phyloP scores from a whole-genome alignment of 53 echinoderm and acorn worm species.

The Arbacia lixula region DNA sequence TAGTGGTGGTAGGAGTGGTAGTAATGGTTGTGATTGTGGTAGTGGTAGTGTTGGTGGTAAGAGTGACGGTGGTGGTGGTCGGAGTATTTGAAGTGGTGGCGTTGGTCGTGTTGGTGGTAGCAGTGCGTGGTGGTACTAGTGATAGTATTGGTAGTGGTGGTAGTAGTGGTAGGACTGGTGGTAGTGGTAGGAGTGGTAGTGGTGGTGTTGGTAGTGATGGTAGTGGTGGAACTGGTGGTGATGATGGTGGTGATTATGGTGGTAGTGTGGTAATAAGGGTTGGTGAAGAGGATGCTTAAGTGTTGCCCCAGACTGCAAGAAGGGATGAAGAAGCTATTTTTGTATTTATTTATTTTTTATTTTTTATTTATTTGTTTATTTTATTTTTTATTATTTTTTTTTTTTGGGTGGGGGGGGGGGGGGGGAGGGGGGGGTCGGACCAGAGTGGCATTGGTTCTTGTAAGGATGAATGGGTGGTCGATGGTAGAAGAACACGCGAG shows the following conservation, averaged over 20 bases:
- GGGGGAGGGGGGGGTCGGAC: not conserved
- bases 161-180: not conserved
- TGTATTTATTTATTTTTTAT: no score
- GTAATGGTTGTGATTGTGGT: not conserved
- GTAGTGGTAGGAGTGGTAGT: not conserved
- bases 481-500: not conserved
- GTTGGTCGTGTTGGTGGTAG: constrained; percentile 44
- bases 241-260: not conserved
- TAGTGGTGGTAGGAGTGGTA: not conserved
- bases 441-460: not conserved
- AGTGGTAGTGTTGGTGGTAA: no score
- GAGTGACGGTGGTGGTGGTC: not conserved
- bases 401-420: not conserved
- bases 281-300: not conserved
- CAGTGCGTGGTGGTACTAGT: not conserved
- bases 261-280: not conserved
- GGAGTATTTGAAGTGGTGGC: constrained; percentile 1
- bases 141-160: not conserved
- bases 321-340: not conserved
- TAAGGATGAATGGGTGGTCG: no score
- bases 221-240: constrained; percentile 19
- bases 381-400: no score
- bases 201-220: not conserved
- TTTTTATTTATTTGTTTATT: no score
- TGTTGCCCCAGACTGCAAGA: not conserved